Evolutionary conservation across 2,797 vertebrate species (phyloP).

Genomic region (Coendou prehensilis): DNA sequence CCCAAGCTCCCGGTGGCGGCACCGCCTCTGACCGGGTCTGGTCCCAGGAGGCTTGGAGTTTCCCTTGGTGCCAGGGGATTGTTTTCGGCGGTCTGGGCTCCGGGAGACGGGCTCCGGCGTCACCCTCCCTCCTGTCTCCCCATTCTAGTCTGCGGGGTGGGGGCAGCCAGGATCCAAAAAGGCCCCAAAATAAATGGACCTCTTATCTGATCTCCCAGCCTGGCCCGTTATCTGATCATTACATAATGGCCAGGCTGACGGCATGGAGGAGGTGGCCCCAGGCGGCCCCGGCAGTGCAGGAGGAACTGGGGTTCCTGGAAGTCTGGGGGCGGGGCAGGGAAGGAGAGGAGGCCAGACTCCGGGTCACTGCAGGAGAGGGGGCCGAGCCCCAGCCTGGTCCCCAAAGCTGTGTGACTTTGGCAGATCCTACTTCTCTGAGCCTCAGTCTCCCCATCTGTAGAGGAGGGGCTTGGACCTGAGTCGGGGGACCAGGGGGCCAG

Average conservation of each 20-base stretch:
- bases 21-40: constrained; percentile 62
- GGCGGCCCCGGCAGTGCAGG: constrained; percentile 67
- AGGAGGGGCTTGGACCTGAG: background rate
- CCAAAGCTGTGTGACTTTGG: background rate
- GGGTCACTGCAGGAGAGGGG: background rate
- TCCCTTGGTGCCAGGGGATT: constrained; percentile 84
- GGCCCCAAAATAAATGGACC: constrained; percentile 89
- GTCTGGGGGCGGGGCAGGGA: constrained; percentile 79
- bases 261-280: constrained; percentile 81
- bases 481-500: background rate
- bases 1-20: constrained; percentile 55
- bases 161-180: constrained; percentile 80
- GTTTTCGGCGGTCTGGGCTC: constrained; percentile 81
- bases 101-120: background rate
- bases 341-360: constrained; percentile 60
- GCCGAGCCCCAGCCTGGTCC: background rate
- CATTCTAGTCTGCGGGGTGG: constrained; percentile 70
- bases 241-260: constrained; percentile 89
- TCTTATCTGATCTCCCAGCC: constrained; percentile 89
- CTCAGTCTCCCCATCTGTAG: background rate
- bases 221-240: constrained; percentile 93
- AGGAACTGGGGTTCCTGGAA: constrained; percentile 84
- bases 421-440: fast-evolving
- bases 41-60: constrained; percentile 74
- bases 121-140: constrained; percentile 76